phyloP scores from a whole-genome alignment of 2,113 vertebrate genomes.

The Trichomycterus rosablanca region DNA sequence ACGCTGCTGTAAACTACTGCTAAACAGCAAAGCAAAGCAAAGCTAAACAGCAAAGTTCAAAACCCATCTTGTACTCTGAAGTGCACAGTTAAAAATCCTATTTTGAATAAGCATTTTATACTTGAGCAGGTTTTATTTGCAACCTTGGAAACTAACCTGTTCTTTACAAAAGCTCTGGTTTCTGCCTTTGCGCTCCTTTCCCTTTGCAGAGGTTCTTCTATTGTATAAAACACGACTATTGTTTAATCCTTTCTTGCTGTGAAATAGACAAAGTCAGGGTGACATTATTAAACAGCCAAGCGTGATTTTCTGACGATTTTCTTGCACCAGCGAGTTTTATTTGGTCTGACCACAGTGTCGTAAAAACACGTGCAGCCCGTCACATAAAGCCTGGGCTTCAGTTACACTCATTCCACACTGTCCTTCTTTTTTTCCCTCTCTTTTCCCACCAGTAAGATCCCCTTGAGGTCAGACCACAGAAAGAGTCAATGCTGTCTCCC shows the following conservation, averaged over 20 bases:
- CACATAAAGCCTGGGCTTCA: constrained; percentile 58
- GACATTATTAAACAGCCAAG: constrained; percentile 72
- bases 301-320: constrained; percentile 66
- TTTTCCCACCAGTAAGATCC: constrained; percentile 44
- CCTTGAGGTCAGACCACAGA: constrained; percentile 16
- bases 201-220: constrained; percentile 36
- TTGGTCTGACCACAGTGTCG: constrained; percentile 65
- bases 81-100: constrained; percentile 3
- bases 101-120: constrained; percentile 29
- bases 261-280: constrained; percentile 61
- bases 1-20: constrained; percentile 4
- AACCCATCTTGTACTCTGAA: constrained; percentile 6
- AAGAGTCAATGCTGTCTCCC: constrained; percentile 19
- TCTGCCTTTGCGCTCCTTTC: constrained; percentile 6
- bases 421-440: constrained; percentile 38
- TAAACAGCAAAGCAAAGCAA: constrained; percentile 14
- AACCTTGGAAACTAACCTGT: constrained; percentile 39
- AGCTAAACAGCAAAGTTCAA: too few species aligned
- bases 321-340: constrained; percentile 65
- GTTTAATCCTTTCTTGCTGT: constrained; percentile 51
- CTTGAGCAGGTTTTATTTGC: constrained; percentile 2
- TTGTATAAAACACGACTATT: constrained; percentile 53
- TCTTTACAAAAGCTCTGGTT: constrained; percentile 26
- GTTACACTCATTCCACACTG: constrained; percentile 58
- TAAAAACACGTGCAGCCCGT: constrained; percentile 68